A percentile compares a stretch with the other conserved stretches of the same genome.
Evolutionary conservation across 2,113 vertebrate species (phyloP).

Genomic region (Amazona guildingii): DNA sequence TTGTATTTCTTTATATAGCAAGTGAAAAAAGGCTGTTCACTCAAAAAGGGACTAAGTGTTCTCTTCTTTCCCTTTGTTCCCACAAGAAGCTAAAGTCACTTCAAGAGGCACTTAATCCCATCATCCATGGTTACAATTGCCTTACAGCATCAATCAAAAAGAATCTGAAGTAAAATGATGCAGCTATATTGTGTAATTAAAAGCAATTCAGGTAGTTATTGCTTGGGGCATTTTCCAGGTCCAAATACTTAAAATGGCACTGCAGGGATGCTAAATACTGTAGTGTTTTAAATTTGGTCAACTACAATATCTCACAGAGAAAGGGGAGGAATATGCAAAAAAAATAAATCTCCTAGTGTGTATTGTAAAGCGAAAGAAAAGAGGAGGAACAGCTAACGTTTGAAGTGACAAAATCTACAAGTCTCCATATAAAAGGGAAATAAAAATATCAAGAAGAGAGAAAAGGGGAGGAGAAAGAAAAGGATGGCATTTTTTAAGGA

Average conservation of each 20-base stretch:
- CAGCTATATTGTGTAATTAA: conserved; percentile 90
- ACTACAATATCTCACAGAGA: conserved; percentile 77
- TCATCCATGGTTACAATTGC: conserved; percentile 93
- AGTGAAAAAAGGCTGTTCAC: conserved; percentile 73
- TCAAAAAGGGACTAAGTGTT: conserved; percentile 83
- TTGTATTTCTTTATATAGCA: conserved; percentile 83
- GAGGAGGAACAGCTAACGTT: conserved; percentile 67
- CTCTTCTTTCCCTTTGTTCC: conserved; percentile 87
- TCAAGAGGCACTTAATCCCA: conserved; percentile 97
- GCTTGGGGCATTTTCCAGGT: conserved; percentile 83
- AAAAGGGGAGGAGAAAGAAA: conserved; percentile 42
- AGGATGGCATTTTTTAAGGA: conserved; percentile 46
- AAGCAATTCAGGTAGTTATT: conserved; percentile 91
- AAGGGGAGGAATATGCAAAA: conserved; percentile 75
- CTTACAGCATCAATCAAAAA: conserved; percentile 90
- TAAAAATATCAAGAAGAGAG: conserved; percentile 73
- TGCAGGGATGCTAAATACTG: conserved; percentile 77
- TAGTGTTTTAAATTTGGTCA: conserved; percentile 84
- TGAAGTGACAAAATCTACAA: conserved; percentile 74
- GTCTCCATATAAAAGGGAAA: conserved; percentile 69
- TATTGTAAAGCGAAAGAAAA: conserved; percentile 74
- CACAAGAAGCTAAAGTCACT: conserved; percentile 94
- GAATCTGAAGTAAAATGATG: conserved; percentile 89
- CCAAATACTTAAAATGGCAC: conserved; percentile 82
- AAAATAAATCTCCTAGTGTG: conserved; percentile 49